Base-by-base conservation (phyloP, 2,113 vertebrate species). In the Clarias gariepinus region DNA sequence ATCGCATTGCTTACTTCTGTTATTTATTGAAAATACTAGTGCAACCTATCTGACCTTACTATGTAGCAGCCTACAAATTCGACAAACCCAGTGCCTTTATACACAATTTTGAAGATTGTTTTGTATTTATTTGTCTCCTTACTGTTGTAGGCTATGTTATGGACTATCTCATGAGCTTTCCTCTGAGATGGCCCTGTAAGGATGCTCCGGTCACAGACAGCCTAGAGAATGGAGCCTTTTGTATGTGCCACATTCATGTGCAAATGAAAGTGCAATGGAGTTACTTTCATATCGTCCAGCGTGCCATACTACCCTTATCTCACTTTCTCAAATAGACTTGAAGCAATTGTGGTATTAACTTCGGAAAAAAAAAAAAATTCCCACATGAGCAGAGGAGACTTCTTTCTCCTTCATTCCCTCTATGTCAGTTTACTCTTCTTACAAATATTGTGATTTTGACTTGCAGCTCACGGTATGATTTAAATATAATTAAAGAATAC, bases 171-270 rank as follows among this genome's bases (percentile, higher is more conserved):
- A 53, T 83, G 58, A 83, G 81, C 86, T n/a, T 82, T 63, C 60
- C 30, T 68, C 61, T 73, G 33, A 85, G 81, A 79, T 82, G 57
- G 68, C 66, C 84, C 68, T 69, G 47, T 89, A 81, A 88, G 90
- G 87, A 77, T 77, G 83, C 83, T 87, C 58, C n/a, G 74, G 83
- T 61, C 88, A 63, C 7, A 88, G 87, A 89, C 84, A 83, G 81
- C 78, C n/a, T 71, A 76, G 78, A 81, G 85, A 90, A 92, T 91
- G 86, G 87, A 84, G 87, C 60, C 92, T 90, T 92, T 93, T 90
- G 87, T 91, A 85, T 84, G 30, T 64, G 85, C 60, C 81, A 68
- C 79, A 86, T 85, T 90, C 89, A 89, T 89, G 86, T 89, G 89
- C 89, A 91, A 91, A 91, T 84, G 64, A 36, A 84, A 52, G 36